Conservation (phyloP, 2,113 vertebrate species). For the Spermophilus dauricus region DNA sequence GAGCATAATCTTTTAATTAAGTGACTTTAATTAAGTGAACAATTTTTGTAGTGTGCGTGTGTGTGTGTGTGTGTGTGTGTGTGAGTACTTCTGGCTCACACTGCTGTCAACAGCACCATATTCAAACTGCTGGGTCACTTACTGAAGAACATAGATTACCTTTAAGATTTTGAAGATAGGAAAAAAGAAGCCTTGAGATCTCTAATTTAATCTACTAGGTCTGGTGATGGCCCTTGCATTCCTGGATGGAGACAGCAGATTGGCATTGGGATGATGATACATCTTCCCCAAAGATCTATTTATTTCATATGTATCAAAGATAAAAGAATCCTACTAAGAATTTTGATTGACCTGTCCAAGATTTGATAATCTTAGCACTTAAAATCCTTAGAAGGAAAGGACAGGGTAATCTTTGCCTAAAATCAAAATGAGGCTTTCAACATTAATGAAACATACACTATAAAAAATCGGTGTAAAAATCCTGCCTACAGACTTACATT, state of each 20-base stretch:
- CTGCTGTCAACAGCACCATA: background rate
- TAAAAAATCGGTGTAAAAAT: constrained; percentile 39
- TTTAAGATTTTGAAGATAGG: background rate
- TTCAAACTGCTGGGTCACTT: background rate
- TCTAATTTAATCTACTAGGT: background rate
- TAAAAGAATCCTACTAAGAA: constrained; percentile 21
- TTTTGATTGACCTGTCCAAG: background rate
- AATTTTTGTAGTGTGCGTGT: background rate
- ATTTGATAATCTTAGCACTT: background rate
- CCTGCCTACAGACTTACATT: background rate
- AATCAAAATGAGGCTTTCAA: constrained; percentile 23
- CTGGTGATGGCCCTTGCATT: background rate
- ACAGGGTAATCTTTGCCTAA: constrained; percentile 28
- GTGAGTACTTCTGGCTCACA: background rate
- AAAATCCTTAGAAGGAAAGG: constrained; percentile 10
- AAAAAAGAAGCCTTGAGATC: background rate
- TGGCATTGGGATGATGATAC: background rate
- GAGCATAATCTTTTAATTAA: background rate
- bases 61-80: too few species aligned
- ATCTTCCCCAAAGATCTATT: background rate
- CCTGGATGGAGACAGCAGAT: background rate
- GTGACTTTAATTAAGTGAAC: background rate
- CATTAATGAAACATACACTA: constrained; percentile 12
- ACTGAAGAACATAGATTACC: background rate
- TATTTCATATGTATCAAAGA: background rate